Evolutionary conservation across 2,797 vertebrate genomes (phyloP).

Genomic region (Sparus aurata): DNA sequence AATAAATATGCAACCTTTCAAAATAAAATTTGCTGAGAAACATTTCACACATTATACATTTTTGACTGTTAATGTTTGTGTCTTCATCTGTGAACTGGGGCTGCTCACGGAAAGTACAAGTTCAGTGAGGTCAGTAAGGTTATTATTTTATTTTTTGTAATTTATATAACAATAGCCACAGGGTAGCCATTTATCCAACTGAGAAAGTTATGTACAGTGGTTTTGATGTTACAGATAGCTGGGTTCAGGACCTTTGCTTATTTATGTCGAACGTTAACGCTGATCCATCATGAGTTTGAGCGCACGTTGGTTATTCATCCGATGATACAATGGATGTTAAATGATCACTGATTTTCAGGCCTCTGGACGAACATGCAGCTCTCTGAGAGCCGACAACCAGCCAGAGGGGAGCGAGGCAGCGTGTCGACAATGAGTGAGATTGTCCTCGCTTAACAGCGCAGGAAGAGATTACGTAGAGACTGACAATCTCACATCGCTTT

Average conservation of each 20-base stretch:
- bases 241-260: slow-evolving; percentile 10
- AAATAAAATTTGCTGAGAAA: too few species aligned
- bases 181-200: background rate
- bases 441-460: slow-evolving; percentile 56
- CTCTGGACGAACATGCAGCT: slow-evolving; percentile 27
- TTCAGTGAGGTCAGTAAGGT: background rate
- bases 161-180: slow-evolving; percentile 12
- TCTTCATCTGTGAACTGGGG: background rate
- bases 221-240: slow-evolving; percentile 6
- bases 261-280: slow-evolving; percentile 10
- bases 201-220: background rate
- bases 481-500: slow-evolving; percentile 44
- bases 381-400: slow-evolving; percentile 41
- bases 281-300: slow-evolving; percentile 28
- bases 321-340: slow-evolving; percentile 32
- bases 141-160: background rate
- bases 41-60: too few species aligned
- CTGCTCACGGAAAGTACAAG: background rate
- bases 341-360: slow-evolving; percentile 25
- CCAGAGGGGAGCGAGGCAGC: slow-evolving; percentile 36
- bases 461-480: slow-evolving; percentile 37
- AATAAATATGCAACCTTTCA: too few species aligned
- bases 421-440: slow-evolving; percentile 48
- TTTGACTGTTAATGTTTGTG: background rate
- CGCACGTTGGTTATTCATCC: slow-evolving; percentile 42